These are phyloP conservation scores for Crotalus helleri DNA, from an alignment of 2,113 vertebrate genomes.

Conservation along the genomic window DNA sequence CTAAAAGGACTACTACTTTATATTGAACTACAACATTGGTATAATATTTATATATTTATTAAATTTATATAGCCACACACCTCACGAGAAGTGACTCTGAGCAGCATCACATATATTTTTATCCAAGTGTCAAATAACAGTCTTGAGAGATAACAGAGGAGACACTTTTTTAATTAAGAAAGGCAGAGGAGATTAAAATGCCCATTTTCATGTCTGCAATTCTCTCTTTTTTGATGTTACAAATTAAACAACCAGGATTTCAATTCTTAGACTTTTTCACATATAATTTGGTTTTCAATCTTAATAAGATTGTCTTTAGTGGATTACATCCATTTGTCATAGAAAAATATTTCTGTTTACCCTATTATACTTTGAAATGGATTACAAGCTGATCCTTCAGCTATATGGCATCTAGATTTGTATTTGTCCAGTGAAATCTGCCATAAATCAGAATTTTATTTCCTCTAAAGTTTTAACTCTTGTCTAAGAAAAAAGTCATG, in stretches of 20 bases:
- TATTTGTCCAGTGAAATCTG: background rate
- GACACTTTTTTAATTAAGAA: background rate
- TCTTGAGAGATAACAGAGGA: background rate
- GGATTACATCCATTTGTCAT: background rate
- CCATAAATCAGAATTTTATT: background rate
- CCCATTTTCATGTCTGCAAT: background rate
- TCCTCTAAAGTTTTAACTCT: background rate
- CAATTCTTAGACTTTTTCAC: background rate
- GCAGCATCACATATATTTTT: background rate
- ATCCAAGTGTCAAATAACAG: background rate
- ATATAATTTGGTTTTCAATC: background rate
- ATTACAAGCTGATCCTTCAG: background rate
- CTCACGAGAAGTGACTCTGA: too few relatives aligned
- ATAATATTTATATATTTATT: background rate
- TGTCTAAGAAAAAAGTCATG: background rate
- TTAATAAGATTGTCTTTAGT: background rate
- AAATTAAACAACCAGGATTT: background rate
- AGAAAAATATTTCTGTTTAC: background rate
- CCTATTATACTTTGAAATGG: background rate
- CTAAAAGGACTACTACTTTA: background rate
- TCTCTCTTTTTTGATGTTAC: background rate
- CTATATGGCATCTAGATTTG: background rate
- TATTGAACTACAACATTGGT: background rate
- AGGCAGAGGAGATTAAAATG: background rate
- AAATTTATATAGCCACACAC: too few relatives aligned